phyloP scores from a whole-genome alignment of 1,140 invertebrate genomes.

The Nomia melanderi region DNA sequence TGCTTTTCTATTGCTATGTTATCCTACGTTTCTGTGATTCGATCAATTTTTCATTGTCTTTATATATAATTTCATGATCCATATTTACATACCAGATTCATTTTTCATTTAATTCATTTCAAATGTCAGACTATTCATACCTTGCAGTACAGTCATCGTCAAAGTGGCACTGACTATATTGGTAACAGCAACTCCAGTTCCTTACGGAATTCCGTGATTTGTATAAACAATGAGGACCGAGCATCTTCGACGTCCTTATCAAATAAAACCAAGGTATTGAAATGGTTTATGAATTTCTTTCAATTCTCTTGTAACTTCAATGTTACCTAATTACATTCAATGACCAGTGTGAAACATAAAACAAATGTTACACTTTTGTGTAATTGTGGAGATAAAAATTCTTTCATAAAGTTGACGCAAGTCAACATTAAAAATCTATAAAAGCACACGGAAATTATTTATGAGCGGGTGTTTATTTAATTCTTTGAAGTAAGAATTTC shows the following conservation, averaged over 20 bases:
- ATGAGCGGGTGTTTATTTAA: no score
- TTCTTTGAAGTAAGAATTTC: no score
- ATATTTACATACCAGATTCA: not conserved
- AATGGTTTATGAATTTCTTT: not conserved
- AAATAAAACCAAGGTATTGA: conserved; percentile 63
- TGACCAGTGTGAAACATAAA: no score
- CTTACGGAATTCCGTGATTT: conserved; percentile 58
- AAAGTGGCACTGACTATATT: conserved; percentile 21
- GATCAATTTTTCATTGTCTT: not conserved
- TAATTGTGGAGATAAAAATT: no score
- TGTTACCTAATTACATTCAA: not conserved
- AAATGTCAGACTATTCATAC: not conserved
- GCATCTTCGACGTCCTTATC: conserved; percentile 57
- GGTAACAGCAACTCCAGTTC: conserved; percentile 53
- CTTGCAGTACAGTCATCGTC: conserved; percentile 57
- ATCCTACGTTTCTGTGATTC: no score
- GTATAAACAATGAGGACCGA: conserved; percentile 61
- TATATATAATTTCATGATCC: not conserved
- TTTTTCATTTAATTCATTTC: not conserved
- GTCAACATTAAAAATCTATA: no score
- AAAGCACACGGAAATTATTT: no score
- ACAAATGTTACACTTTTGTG: no score
- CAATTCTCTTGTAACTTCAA: not conserved
- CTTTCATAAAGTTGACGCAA: no score
- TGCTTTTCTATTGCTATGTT: no score